These are phyloP conservation scores for Drosophila subquinaria DNA, from an alignment of 2,888 invertebrate species.

Conservation along the genomic window DNA sequence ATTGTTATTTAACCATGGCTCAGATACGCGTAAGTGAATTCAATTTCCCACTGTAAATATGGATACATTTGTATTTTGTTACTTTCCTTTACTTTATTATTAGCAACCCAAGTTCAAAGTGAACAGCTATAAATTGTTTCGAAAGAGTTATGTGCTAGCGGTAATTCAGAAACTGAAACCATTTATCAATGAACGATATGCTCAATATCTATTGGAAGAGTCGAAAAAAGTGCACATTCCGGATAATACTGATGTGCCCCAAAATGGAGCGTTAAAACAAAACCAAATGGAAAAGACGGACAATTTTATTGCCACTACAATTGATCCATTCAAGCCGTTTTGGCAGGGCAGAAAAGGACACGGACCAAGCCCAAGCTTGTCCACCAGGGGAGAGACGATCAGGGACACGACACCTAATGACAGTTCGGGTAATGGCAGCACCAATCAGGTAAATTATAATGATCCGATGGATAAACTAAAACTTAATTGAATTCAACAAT, in stretches of 20 bases:
- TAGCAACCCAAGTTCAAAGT: constrained; percentile 28
- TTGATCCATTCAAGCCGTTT: not conserved
- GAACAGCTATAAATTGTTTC: constrained; percentile 14
- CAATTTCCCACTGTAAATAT: not conserved
- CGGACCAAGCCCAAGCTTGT: not conserved
- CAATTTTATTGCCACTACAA: not conserved
- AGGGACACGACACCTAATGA: not conserved
- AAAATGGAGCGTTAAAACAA: not conserved
- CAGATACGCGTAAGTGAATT: constrained; percentile 16
- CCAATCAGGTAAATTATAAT: constrained; percentile 7
- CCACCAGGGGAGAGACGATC: not conserved
- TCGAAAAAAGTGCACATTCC: not conserved
- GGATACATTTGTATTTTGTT: not conserved
- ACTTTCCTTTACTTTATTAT: not conserved
- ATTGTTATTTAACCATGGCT: constrained; percentile 8
- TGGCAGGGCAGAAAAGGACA: not conserved
- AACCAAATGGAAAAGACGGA: not conserved
- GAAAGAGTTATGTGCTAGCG: constrained; percentile 12
- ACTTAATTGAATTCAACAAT: not conserved
- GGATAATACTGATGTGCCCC: not conserved
- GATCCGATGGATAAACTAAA: fast-evolving
- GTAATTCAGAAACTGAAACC: constrained; percentile 26
- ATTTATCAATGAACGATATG: constrained; percentile 13
- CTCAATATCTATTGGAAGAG: not conserved
- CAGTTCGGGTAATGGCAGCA: not conserved